These are phyloP conservation scores for Lucilia cuprina DNA, from an alignment of 1,140 invertebrate species.

Conservation along the genomic window DNA sequence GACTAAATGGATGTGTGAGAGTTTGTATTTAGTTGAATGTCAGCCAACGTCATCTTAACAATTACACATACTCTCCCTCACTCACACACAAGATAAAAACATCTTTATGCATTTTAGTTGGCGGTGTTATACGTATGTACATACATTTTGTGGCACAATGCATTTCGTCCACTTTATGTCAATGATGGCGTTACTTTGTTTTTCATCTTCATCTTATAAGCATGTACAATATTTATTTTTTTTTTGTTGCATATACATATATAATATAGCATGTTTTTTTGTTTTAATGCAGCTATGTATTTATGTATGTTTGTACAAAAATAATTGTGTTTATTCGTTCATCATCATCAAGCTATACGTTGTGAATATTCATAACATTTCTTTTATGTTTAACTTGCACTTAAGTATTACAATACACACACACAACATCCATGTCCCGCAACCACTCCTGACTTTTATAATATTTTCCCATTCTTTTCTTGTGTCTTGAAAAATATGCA, in stretches of 20 bases:
- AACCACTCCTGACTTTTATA: neutral
- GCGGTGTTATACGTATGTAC: neutral
- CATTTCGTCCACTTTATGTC: neutral
- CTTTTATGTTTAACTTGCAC: constrained; percentile 22
- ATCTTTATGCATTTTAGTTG: neutral
- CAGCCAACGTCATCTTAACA: neutral
- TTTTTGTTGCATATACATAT: neutral
- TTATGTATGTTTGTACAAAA: neutral
- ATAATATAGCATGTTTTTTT: no score
- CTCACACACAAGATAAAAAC: neutral
- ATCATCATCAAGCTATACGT: neutral
- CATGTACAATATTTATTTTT: neutral
- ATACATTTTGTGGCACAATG: neutral
- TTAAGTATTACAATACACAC: neutral
- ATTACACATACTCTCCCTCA: neutral
- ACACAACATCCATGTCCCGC: neutral
- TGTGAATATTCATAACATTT: constrained; percentile 9
- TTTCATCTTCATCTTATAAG: constrained; percentile 16
- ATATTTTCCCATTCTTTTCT: neutral
- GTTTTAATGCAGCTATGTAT: neutral
- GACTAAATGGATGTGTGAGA: neutral
- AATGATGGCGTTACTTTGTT: constrained; percentile 24
- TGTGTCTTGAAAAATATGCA: neutral
- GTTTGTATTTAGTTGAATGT: neutral
- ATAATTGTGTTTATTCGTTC: neutral